Evolutionary conservation across 1,140 invertebrate genomes (phyloP), one percentile per base, ranked within the genome.

Genomic region (Probaryconus sp.): DNA sequence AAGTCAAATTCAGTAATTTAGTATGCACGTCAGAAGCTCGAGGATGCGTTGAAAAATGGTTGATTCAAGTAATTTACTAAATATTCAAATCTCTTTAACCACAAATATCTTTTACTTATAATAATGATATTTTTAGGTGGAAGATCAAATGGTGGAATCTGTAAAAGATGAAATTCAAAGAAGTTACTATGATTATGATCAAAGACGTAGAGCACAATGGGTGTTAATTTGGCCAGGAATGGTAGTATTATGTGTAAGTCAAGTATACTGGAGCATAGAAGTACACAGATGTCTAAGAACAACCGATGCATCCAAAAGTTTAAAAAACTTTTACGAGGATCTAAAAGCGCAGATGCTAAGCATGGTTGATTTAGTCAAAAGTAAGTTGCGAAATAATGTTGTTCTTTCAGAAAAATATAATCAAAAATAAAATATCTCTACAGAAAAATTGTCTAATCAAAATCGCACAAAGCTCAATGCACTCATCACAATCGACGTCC

Each of bases 31-130:
- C 89, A 37, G 93, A 94, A 24, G 94, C 95, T 2, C 89, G 92
- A 74, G 95, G 96, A 3, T 94, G 94, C 75, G 96, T 98, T 0
- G 97, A 98, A 86, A 96, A 95, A 85, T 98, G 97, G 96, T 89
- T 98, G 1, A 85, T 96, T 21, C 91, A 94, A 86, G 89, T 90
- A 63, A 28, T 53, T 48, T 45, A 38, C 30, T 16, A 16, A 30
- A 43, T 5, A 11, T 37, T 24, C 51, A 37, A 48, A 50, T 30
- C 3, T 16, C 51, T 58, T n/a, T 47, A 47, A 53, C 21, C 37
- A 14, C 1, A 48, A 60, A 14, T 17, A 35, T 5, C 5, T 35
- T 35, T 13, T 5, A 5, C n/a, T 45, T 45, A 1, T 9, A 24
- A 16, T 16, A 28, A 42, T 48, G 2, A 10, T 21, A 17, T 26